Conservation (phyloP, 2,797 vertebrate species). For the Sebastiscus tertius region DNA sequence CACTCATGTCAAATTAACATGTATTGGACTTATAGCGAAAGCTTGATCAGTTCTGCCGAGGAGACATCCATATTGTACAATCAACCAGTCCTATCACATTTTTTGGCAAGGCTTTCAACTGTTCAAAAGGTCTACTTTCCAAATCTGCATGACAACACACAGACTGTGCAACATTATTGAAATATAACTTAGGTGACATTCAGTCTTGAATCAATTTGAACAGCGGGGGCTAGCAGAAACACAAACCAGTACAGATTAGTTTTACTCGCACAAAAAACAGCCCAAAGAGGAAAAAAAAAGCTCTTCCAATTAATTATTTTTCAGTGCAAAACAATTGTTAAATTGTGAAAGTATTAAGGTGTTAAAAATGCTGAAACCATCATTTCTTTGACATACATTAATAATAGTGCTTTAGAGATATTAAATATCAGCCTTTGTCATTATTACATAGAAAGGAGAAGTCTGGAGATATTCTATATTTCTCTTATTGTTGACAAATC, state of each 20-base stretch:
- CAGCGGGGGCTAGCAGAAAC: constrained; percentile 46
- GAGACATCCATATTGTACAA: constrained; percentile 70
- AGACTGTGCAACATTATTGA: constrained; percentile 66
- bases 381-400: constrained; percentile 33
- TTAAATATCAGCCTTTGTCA: constrained; percentile 24
- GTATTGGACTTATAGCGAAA: constrained; percentile 52
- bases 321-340: constrained; percentile 74
- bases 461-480: constrained; percentile 1
- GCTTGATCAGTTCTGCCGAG: constrained; percentile 58
- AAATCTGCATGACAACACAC: constrained; percentile 47
- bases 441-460: neutral
- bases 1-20: constrained; percentile 36
- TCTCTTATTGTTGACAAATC: constrained; percentile 13
- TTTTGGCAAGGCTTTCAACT: constrained; percentile 71
- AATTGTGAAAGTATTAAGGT: constrained; percentile 42
- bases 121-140: constrained; percentile 42
- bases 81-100: constrained; percentile 76
- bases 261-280: constrained; percentile 35
- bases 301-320: constrained; percentile 34
- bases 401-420: constrained; percentile 41
- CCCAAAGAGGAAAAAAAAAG: neutral
- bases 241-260: constrained; percentile 42
- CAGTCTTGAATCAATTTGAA: constrained; percentile 52
- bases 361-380: constrained; percentile 50
- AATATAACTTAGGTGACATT: constrained; percentile 57